These are phyloP conservation scores for Eurosta solidaginis DNA, from an alignment of 1,140 invertebrate genomes.

Conservation along the genomic window DNA sequence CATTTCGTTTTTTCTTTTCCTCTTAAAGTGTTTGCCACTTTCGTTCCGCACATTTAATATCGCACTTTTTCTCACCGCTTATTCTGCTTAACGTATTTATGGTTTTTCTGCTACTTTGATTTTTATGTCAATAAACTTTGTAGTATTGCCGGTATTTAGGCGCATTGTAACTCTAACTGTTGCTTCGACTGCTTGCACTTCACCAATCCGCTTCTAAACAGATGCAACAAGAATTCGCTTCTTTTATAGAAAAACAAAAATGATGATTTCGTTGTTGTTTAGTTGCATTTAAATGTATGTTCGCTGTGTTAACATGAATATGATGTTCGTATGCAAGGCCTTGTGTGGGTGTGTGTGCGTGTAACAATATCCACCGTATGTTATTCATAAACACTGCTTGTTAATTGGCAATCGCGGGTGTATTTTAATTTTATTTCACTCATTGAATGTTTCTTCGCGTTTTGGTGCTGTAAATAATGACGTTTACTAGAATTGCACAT, in stretches of 20 bases:
- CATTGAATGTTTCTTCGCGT: background rate
- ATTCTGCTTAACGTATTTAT: background rate
- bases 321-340: too few species aligned
- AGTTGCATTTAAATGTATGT: background rate
- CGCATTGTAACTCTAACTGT: background rate
- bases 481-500: background rate
- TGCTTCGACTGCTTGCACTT: background rate
- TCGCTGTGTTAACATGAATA: too few species aligned
- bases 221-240: background rate
- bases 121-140: conserved; percentile 26
- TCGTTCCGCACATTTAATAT: background rate
- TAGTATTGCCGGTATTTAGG: conserved; percentile 22
- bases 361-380: background rate
- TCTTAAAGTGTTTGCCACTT: background rate
- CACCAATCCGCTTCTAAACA: background rate
- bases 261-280: background rate
- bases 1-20: background rate
- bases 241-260: background rate
- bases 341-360: background rate
- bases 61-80: background rate
- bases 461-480: background rate
- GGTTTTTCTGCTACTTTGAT: conserved; percentile 15
- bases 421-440: too few species aligned
- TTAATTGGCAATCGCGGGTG: background rate
- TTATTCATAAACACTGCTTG: background rate